A percentile compares a stretch with the other conserved stretches of the same genome.
Evolutionary conservation across 1,140 invertebrate species (phyloP).

Genomic region (Melipona quadrifasciata): DNA sequence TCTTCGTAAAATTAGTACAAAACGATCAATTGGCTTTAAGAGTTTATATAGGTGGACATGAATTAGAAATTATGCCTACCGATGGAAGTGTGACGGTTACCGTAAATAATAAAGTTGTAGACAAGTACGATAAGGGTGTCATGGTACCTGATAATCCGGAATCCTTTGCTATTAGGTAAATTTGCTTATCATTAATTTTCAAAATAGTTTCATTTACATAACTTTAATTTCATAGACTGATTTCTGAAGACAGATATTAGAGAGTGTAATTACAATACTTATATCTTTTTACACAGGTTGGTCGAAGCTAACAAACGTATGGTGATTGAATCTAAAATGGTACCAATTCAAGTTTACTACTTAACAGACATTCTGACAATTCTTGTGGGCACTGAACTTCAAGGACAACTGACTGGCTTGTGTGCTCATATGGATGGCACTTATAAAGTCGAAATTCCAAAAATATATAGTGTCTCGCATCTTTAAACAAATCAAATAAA

Average conservation of each 20-base stretch:
- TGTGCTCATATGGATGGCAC: constrained; percentile 64
- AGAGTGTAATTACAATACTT: background rate
- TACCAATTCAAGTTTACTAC: constrained; percentile 44
- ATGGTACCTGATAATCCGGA: constrained; percentile 50
- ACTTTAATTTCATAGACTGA: background rate
- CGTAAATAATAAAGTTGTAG: constrained; percentile 56
- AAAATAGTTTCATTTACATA: background rate
- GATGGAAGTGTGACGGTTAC: constrained; percentile 29
- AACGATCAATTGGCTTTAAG: constrained; percentile 57
- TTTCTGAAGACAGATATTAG: background rate
- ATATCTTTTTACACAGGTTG: constrained; percentile 39
- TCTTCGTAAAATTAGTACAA: constrained; percentile 63
- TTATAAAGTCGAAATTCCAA: constrained; percentile 41
- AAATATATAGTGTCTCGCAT: constrained; percentile 28
- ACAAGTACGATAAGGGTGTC: constrained; percentile 52
- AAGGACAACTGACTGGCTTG: constrained; percentile 60
- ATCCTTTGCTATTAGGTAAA: constrained; percentile 60
- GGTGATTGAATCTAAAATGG: constrained; percentile 37
- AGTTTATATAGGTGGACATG: constrained; percentile 48
- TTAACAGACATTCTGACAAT: constrained; percentile 54
- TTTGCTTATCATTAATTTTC: background rate
- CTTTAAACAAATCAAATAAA: constrained; percentile 23
- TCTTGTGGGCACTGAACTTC: constrained; percentile 32
- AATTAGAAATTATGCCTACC: constrained; percentile 60
- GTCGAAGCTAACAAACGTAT: constrained; percentile 48